Conservation (phyloP, 2,797 vertebrate genomes). For the Acanthurus leucopareius region DNA sequence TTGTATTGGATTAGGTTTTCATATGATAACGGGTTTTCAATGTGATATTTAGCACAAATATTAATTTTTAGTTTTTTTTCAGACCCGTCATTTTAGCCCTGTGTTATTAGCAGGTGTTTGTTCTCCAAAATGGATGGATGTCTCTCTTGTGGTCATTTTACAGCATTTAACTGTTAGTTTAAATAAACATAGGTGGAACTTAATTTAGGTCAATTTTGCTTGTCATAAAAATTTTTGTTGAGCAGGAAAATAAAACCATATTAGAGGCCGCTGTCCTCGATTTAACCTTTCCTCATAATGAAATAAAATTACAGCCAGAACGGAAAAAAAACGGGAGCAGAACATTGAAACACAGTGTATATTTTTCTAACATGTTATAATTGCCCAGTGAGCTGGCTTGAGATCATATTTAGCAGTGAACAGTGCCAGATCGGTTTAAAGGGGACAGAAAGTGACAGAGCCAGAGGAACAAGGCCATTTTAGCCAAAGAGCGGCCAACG, state of each 20-base stretch:
- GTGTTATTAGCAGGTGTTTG: slow-evolving; percentile 27
- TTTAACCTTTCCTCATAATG: slow-evolving; percentile 71
- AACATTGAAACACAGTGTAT: slow-evolving; percentile 65
- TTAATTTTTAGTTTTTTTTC: slow-evolving; percentile 48
- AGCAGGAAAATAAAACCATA: slow-evolving; percentile 61
- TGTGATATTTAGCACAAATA: slow-evolving; percentile 33
- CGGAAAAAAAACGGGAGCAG: slow-evolving; percentile 51
- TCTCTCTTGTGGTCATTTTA: slow-evolving; percentile 45
- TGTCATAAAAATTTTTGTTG: slow-evolving; percentile 73
- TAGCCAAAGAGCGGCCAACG: slow-evolving; percentile 32
- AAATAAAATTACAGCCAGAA: slow-evolving; percentile 70
- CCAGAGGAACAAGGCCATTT: slow-evolving; percentile 46
- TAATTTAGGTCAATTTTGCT: slow-evolving; percentile 68
- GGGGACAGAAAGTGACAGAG: slow-evolving; percentile 67
- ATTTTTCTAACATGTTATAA: slow-evolving; percentile 79
- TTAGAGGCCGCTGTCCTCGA: slow-evolving; percentile 70
- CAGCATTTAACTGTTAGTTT: slow-evolving; percentile 46
- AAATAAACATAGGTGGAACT: slow-evolving; percentile 63
- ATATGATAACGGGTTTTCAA: slow-evolving; percentile 46
- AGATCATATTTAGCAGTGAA: slow-evolving; percentile 72
- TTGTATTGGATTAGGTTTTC: slow-evolving; percentile 53
- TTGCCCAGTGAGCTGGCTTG: slow-evolving; percentile 72
- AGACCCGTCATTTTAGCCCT: slow-evolving; percentile 11
- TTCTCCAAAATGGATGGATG: slow-evolving; percentile 29
- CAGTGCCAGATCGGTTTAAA: slow-evolving; percentile 75